These are phyloP conservation scores for Montipora capricornis DNA, from an alignment of 64 coral and sea anemone genomes.

Conservation along the genomic window DNA sequence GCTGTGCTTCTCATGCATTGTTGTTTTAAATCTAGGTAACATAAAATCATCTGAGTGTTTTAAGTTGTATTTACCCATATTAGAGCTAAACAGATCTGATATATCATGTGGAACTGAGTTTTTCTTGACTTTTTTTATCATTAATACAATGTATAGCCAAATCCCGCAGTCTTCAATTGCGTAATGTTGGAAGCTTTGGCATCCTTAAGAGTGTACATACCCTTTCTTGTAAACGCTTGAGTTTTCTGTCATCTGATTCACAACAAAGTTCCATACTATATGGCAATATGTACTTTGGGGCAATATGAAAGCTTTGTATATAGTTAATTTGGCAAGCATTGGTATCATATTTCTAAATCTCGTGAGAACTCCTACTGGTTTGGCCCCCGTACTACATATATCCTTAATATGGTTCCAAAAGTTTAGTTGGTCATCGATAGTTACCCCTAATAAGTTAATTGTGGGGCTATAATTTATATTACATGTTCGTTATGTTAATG, in stretches of 20 bases:
- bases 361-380: not conserved
- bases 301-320: constrained; percentile 41
- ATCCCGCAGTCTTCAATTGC: not conserved
- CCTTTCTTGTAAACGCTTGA: constrained; percentile 15
- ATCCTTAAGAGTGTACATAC: not conserved
- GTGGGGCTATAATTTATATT: no score
- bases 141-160: not conserved
- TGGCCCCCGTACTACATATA: no score
- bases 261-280: constrained; percentile 18
- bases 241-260: constrained; percentile 18
- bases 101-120: not conserved
- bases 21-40: no score
- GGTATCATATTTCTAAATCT: constrained; percentile 24
- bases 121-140: not conserved
- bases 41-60: not conserved
- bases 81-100: not conserved
- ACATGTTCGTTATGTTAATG: no score
- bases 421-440: no score
- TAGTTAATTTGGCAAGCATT: not conserved
- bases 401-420: no score
- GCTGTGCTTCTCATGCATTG: no score
- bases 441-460: no score
- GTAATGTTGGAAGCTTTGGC: not conserved
- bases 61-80: not conserved
- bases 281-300: constrained; percentile 39